phyloP scores from a whole-genome alignment of 2,113 vertebrate species.

The Abramis brama region DNA sequence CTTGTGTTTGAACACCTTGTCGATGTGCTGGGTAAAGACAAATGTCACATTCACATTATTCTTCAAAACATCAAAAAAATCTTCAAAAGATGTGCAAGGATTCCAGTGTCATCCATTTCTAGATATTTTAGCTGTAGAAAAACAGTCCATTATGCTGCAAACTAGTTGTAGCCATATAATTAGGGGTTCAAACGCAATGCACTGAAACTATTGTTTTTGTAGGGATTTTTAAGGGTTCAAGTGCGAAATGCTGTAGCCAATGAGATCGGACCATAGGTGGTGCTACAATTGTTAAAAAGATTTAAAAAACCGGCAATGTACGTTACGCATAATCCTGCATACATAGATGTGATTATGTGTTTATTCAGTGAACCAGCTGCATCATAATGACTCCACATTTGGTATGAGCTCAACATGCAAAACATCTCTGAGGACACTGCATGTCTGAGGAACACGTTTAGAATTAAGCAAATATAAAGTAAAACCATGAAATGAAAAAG shows the following conservation, averaged over 20 bases:
- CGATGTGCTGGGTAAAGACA: slow-evolving; percentile 84
- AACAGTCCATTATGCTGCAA: too few species aligned
- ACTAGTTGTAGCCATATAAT: too few species aligned
- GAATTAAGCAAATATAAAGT: slow-evolving; percentile 1
- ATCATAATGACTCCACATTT: neutral
- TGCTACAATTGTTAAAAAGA: too few species aligned
- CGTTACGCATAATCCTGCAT: neutral
- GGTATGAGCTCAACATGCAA: neutral
- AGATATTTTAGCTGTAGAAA: too few species aligned
- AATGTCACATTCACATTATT: neutral
- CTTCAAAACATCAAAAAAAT: neutral
- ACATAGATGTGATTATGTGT: neutral
- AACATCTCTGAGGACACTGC: neutral
- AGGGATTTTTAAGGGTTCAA: too few species aligned
- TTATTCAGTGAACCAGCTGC: too few species aligned
- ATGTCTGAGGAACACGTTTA: neutral
- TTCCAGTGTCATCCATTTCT: too few species aligned
- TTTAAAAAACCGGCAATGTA: neutral
- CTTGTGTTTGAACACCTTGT: slow-evolving; percentile 98
- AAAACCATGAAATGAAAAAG: neutral
- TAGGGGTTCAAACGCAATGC: too few species aligned
- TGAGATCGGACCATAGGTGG: too few species aligned
- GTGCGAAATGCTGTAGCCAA: too few species aligned
- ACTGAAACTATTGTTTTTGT: too few species aligned
- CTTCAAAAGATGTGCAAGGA: too few species aligned